These are phyloP conservation scores for Mesochorus sp. DNA, from an alignment of 2,888 invertebrate genomes.

Conservation along the genomic window DNA sequence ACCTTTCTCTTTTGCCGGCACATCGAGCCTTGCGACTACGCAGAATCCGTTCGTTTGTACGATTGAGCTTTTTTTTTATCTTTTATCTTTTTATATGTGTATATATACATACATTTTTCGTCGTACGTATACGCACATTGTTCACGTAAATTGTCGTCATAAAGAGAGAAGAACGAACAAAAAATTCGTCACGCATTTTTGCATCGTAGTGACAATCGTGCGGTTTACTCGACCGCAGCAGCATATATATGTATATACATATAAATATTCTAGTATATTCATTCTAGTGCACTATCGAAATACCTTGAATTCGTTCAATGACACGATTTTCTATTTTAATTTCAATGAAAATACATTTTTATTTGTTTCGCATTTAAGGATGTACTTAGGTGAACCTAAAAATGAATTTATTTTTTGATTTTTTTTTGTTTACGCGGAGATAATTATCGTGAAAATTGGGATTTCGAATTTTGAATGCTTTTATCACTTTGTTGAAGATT, in stretches of 20 bases:
- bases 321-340: background rate
- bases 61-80: background rate
- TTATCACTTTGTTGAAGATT: too few relatives aligned
- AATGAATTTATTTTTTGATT: background rate
- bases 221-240: background rate
- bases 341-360: background rate
- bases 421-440: too few relatives aligned
- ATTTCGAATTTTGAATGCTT: too few relatives aligned
- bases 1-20: conserved; percentile 48
- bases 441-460: too few relatives aligned
- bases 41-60: background rate
- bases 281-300: too few relatives aligned
- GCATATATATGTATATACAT: too few relatives aligned
- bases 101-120: too few relatives aligned
- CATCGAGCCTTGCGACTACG: background rate
- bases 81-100: too few relatives aligned
- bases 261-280: too few relatives aligned
- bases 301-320: background rate
- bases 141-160: conserved; percentile 1
- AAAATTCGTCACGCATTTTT: conserved; percentile 41
- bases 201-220: conserved; percentile 39
- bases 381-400: too few relatives aligned
- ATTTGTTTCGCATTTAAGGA: background rate
- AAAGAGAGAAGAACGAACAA: background rate
- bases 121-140: too few relatives aligned